phyloP scores from a whole-genome alignment of 2,888 invertebrate species.

The Hedychridium roseum region DNA sequence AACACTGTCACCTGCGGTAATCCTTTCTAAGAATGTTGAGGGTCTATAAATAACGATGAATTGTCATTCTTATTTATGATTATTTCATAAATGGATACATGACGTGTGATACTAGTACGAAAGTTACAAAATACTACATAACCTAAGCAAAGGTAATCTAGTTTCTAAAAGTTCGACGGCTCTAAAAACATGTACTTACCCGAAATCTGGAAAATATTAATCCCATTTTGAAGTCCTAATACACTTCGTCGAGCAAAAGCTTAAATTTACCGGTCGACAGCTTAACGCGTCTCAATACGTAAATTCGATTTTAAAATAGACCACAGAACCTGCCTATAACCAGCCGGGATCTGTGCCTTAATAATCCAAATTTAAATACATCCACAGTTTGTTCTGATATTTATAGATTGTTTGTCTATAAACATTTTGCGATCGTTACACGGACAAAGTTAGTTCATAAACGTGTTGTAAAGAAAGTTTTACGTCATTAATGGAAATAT shows the following conservation, averaged over 20 bases:
- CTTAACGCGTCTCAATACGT: too few species aligned
- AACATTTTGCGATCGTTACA: slow-evolving; percentile 14
- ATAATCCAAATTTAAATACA: slow-evolving; percentile 50
- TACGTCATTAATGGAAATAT: too few species aligned
- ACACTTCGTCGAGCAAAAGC: too few species aligned
- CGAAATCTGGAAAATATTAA: slow-evolving; percentile 55
- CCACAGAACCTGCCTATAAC: neutral
- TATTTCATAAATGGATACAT: neutral
- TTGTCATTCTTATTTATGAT: too few species aligned
- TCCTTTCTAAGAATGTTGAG: neutral
- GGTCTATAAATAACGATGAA: slow-evolving; percentile 14
- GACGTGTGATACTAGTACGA: slow-evolving; percentile 17
- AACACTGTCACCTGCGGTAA: slow-evolving; percentile 13
- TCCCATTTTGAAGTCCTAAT: slow-evolving; percentile 41
- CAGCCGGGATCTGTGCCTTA: slow-evolving; percentile 1
- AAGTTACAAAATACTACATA: slow-evolving; percentile 3
- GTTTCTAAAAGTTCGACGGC: slow-evolving; percentile 3
- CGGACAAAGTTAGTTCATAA: too few species aligned
- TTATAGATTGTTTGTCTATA: slow-evolving; percentile 35
- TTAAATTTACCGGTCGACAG: too few species aligned
- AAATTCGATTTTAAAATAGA: slow-evolving; percentile 1
- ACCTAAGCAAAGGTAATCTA: slow-evolving; percentile 12
- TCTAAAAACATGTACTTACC: slow-evolving; percentile 40
- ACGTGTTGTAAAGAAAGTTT: too few species aligned
- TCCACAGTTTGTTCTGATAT: slow-evolving; percentile 30